phyloP scores from a whole-genome alignment of 2,888 invertebrate species.

The Philaethria dido region DNA sequence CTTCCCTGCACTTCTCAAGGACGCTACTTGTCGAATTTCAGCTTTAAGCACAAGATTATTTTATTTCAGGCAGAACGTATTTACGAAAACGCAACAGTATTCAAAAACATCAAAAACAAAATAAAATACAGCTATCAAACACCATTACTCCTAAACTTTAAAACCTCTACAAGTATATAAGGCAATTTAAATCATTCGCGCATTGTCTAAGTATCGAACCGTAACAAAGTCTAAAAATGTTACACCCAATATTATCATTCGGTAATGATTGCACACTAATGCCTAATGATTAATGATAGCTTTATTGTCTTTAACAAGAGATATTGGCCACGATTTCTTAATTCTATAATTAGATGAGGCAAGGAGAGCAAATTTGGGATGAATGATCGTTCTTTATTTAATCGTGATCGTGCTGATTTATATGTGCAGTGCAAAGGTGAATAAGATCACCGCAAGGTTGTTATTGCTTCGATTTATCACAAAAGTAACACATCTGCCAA shows the following conservation, averaged over 20 bases:
- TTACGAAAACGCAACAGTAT: no score
- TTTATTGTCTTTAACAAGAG: slow-evolving; percentile 77
- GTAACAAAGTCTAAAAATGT: slow-evolving; percentile 55
- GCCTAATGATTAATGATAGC: slow-evolving; percentile 77
- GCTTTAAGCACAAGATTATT: no score
- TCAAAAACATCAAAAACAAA: no score
- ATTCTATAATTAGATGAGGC: slow-evolving; percentile 77
- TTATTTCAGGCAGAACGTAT: no score
- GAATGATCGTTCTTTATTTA: slow-evolving; percentile 53
- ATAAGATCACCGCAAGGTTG: slow-evolving; percentile 1
- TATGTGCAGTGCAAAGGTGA: slow-evolving; percentile 9
- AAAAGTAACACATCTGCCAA: slow-evolving; percentile 7
- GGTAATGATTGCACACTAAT: slow-evolving; percentile 71
- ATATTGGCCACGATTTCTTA: slow-evolving; percentile 79
- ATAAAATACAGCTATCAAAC: no score
- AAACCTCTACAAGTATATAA: no score
- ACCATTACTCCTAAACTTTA: no score
- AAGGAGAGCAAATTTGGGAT: slow-evolving; percentile 56
- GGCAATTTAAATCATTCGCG: slow-evolving; percentile 20
- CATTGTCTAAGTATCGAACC: slow-evolving; percentile 47
- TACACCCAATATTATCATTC: slow-evolving; percentile 77
- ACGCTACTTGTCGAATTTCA: no score
- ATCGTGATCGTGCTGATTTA: slow-evolving; percentile 36
- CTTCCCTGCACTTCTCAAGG: no score
- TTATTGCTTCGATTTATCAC: neutral